Evolutionary conservation across 1,140 invertebrate genomes (phyloP).

Genomic region (Augochlora pura): DNA sequence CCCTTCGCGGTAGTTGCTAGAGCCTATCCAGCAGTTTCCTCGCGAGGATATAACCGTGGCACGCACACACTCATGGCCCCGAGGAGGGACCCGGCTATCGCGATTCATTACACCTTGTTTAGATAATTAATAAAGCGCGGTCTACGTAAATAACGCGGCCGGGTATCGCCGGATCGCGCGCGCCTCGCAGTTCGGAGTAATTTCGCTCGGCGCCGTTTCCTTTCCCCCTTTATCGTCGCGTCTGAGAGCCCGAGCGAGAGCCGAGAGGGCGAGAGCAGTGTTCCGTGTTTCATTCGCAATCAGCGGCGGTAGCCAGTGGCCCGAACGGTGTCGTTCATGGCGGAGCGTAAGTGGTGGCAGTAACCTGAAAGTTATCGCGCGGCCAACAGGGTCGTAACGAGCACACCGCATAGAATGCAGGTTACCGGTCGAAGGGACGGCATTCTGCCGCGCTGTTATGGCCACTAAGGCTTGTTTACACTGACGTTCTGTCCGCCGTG

Average conservation of each 20-base stretch:
- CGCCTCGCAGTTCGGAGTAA: background rate
- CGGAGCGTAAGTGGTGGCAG: constrained; percentile 66
- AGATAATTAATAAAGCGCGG: constrained; percentile 54
- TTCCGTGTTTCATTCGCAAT: constrained; percentile 57
- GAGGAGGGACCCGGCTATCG: constrained; percentile 4
- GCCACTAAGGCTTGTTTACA: constrained; percentile 73
- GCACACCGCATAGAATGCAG: constrained; percentile 61
- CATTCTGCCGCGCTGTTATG: constrained; percentile 66
- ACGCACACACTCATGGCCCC: background rate
- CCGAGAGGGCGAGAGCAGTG: constrained; percentile 4
- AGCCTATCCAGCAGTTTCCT: too few species aligned
- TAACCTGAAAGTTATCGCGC: constrained; percentile 71
- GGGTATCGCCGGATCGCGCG: constrained; percentile 39
- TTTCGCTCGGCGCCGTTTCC: constrained; percentile 8
- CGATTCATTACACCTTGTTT: constrained; percentile 39
- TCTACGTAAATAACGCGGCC: constrained; percentile 51
- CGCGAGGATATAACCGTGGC: background rate
- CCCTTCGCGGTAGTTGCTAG: too few species aligned
- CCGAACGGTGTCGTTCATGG: constrained; percentile 55
- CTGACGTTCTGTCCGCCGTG: constrained; percentile 61
- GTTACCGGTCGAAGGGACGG: constrained; percentile 70
- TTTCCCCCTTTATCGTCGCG: constrained; percentile 33
- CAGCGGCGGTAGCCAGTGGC: constrained; percentile 38
- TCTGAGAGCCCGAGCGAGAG: background rate
- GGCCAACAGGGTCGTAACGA: constrained; percentile 71